A percentile compares a stretch with the other conserved stretches of the same genome.
These are phyloP conservation scores for Clarias fuscus DNA, from an alignment of 2,797 vertebrate genomes.

Conservation along the genomic window DNA sequence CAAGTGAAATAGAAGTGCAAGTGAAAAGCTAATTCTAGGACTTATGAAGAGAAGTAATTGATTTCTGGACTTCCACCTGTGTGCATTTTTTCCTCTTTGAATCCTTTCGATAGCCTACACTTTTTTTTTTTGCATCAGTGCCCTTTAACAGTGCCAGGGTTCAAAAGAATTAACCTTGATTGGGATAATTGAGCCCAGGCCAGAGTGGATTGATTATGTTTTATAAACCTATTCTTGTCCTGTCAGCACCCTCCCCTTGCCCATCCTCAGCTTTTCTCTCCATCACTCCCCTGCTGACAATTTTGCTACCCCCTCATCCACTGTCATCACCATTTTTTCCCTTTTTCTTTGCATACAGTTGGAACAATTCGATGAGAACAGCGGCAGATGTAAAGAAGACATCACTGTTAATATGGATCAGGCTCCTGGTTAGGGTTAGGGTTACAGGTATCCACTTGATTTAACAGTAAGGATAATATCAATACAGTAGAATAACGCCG, in stretches of 20 bases:
- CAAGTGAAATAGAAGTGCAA: conserved; percentile 21
- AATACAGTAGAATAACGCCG: conserved; percentile 34
- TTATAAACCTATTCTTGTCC: conserved; percentile 59
- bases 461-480: conserved; percentile 31
- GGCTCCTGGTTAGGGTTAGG: conserved; percentile 20
- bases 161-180: conserved; percentile 64
- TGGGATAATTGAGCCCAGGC: conserved; percentile 61
- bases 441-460: conserved; percentile 46
- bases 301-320: conserved; percentile 36
- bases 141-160: conserved; percentile 57
- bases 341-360: conserved; percentile 46
- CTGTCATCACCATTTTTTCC: conserved; percentile 50
- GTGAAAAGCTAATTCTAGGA: conserved; percentile 50
- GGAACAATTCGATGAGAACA: conserved; percentile 42
- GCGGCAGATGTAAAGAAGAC: conserved; percentile 32
- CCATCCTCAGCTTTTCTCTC: conserved; percentile 35
- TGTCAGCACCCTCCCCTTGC: conserved; percentile 31
- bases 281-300: conserved; percentile 51
- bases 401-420: conserved; percentile 35
- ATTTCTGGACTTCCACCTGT: conserved; percentile 56
- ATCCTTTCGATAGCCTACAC: conserved; percentile 48
- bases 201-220: conserved; percentile 62
- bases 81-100: conserved; percentile 46
- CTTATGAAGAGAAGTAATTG: conserved; percentile 55
- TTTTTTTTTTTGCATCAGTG: conserved; percentile 50